Evolutionary conservation across 1,140 invertebrate species (phyloP).

Genomic region (Mya arenaria): DNA sequence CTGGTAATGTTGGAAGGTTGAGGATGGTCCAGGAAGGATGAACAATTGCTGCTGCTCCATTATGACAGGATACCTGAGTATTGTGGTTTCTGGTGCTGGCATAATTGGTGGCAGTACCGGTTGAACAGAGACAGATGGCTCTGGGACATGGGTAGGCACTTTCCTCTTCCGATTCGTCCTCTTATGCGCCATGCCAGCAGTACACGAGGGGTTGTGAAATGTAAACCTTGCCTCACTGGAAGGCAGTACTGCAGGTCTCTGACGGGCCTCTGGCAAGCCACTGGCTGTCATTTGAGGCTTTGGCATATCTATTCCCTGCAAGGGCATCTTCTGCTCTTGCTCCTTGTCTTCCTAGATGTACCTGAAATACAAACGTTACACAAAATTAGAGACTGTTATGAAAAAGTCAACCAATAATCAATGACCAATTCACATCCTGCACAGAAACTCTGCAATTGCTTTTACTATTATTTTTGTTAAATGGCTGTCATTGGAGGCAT

Average conservation of each 20-base stretch:
- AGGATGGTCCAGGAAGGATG: not conserved
- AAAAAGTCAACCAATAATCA: too few species aligned
- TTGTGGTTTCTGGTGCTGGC: not conserved
- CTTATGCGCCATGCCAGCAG: slow-evolving; percentile 24
- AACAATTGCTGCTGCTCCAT: slow-evolving; percentile 17
- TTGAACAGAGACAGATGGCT: not conserved
- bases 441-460: too few species aligned
- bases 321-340: slow-evolving; percentile 19
- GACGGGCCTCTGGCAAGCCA: slow-evolving; percentile 34
- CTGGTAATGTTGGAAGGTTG: not conserved
- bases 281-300: slow-evolving; percentile 13
- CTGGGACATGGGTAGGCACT: not conserved
- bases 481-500: too few species aligned
- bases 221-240: slow-evolving; percentile 1
- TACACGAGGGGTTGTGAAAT: not conserved
- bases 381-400: too few species aligned
- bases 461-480: too few species aligned
- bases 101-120: not conserved
- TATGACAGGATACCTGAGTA: slow-evolving; percentile 18
- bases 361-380: slow-evolving; percentile 30
- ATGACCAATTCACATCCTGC: too few species aligned
- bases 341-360: slow-evolving; percentile 26
- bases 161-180: slow-evolving; percentile 3
- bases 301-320: slow-evolving; percentile 21
- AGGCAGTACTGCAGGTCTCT: slow-evolving; percentile 34